Evolutionary conservation across 2,888 invertebrate species (phyloP), one percentile per base, ranked within the genome.

Genomic region (Drosophila fungiperda): DNA sequence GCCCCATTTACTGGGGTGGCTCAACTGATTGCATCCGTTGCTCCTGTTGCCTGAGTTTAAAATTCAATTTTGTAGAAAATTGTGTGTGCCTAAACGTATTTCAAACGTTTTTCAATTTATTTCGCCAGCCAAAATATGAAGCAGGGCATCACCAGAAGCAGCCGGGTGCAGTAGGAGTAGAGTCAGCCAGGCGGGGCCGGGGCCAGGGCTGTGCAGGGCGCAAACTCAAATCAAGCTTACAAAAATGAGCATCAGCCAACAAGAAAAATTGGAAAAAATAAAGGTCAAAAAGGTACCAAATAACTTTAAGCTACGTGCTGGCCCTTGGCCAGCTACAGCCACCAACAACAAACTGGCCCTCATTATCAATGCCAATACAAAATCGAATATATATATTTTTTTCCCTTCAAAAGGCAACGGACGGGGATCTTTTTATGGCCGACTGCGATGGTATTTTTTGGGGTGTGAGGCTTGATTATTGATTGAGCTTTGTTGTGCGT

Each of bases 81-180:
- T 89, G 81, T 85, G 75, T 89, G 70, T 84, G 87, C 73, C 85
- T 76, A 82, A 87, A 83, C 76, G 77, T 80, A 85, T 87, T 83
- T 78, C 70, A 70, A 85, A 87, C 86, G 73, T 73, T 87, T 89
- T 87, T 86, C 89, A 83, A 87, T 87, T 86, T 90, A 88, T 90
- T 89, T 87, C 70, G 73, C 78, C 81, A 83, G 76, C 66, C 61
- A 76, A 77, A 79, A 87, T 77, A 87, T 87, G 75, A 84, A 73
- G 74, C 68, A 67, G 58, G 53, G 53, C 63, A 67, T 6, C 53
- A 64, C 20, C 61, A 64, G 59, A 49, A 26, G 54, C 52, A 38
- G 7, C 58, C 54, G 59, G 45, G 36, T 42, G 38, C 36, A 45
- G 15, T 17, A 40, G n/a, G 23, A 48, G 38, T 38, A 23, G 35